These are phyloP conservation scores for Diachrysia chrysitis DNA, from an alignment of 2,888 invertebrate species.

Conservation along the genomic window DNA sequence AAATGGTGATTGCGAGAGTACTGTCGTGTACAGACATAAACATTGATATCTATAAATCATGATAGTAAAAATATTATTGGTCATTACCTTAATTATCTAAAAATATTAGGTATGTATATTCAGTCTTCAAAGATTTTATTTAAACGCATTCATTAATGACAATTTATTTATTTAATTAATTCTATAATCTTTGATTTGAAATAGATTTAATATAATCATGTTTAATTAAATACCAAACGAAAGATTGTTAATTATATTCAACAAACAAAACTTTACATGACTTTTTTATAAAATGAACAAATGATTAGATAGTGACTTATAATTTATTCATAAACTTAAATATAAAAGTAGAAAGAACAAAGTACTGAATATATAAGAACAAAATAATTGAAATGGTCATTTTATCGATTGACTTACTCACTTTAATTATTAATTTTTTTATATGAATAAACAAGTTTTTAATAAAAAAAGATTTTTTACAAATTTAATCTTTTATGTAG, in stretches of 20 bases:
- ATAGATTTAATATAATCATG: constrained; percentile 7
- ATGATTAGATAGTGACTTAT: constrained; percentile 19
- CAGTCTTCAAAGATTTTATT: background rate
- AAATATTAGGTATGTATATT: background rate
- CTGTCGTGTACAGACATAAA: background rate
- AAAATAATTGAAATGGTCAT: constrained; percentile 31
- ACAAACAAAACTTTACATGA: background rate
- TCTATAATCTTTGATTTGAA: background rate
- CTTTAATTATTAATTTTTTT: constrained; percentile 10
- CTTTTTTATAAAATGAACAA: constrained; percentile 15
- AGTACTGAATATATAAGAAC: constrained; percentile 46
- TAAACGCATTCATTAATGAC: background rate
- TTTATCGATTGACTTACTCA: constrained; percentile 12
- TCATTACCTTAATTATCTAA: background rate
- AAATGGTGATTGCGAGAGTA: background rate
- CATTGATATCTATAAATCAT: background rate
- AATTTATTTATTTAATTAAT: background rate
- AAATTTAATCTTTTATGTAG: background rate
- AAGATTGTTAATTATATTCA: background rate
- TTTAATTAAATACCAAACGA: constrained; percentile 3
- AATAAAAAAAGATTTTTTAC: background rate
- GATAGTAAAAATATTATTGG: constrained; percentile 1
- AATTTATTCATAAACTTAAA: constrained; percentile 35
- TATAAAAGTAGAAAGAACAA: constrained; percentile 28
- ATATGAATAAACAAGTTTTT: background rate